Base-by-base conservation (phyloP, 2,113 vertebrate species). In the Paratilapia polleni region DNA sequence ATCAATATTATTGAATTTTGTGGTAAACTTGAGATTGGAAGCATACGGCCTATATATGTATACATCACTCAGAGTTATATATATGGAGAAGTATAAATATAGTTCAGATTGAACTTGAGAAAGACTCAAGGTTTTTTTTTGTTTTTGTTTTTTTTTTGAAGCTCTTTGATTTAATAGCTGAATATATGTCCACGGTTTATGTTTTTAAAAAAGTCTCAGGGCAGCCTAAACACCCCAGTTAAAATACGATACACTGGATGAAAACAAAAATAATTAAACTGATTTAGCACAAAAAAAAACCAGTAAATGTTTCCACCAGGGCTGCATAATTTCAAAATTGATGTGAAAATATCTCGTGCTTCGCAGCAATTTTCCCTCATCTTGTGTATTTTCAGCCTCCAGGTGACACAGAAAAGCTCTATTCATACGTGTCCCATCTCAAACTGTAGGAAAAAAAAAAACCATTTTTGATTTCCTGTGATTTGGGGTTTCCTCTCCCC, bases 231-330 rank as follows among this genome's bases (percentile, higher is more conserved):
- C 11, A 54, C 47, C 34, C 13, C 63, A 70, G 85, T 94, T 94
- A 86, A 91, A 91, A 92, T 93, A 58, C 77, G 73, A 90, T 87
- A 60, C 78, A 88, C 81, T 82, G 17, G 60, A 86, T 85, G 81
- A 89, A 93, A 92, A 89, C 19, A 58, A 92, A 94, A 94, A 94
- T 92, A 92, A 92, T 93, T 92, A 87, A 95, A 91, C 60, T 81
- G 83, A 83, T 83, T 77, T 43, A 57, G 15, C 57, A 62, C 74
- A 89, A 81, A 77, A 81, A 83, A 68, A 19, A 64, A 84, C 49
- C 17, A 8, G 64, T 88, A 81, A 87, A 88, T 84, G 87, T 92
- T 92, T 91, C 90, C 92, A 87, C 66, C 26, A 8, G 85, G 68
- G n/a, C 81, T 83, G 90, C 31, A 31, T 83, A 86, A 91, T 93